phyloP scores from a whole-genome alignment of 1,140 invertebrate genomes.

The Elymnias hypermnestra region DNA sequence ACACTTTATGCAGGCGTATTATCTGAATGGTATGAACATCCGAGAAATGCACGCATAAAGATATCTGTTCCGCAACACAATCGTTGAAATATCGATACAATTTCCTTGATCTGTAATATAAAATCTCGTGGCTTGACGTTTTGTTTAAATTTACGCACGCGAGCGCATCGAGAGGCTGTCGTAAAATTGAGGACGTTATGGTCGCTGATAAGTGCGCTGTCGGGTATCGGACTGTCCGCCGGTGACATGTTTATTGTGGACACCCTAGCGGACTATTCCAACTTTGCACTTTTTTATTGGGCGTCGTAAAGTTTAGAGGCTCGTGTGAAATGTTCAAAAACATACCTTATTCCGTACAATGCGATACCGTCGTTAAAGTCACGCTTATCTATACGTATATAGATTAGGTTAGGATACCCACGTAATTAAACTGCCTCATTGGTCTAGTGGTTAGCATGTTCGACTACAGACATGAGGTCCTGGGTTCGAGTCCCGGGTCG shows the following conservation, averaged over 20 bases:
- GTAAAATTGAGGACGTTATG: conserved; percentile 71
- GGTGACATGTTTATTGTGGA: conserved; percentile 64
- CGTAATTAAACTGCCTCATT: no score
- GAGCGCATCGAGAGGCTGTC: conserved; percentile 53
- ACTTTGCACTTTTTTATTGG: conserved; percentile 41
- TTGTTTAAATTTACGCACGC: conserved; percentile 63
- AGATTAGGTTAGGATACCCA: no score
- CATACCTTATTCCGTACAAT: conserved; percentile 7
- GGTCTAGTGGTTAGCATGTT: no score
- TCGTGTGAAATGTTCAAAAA: conserved; percentile 8
- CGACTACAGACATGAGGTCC: no score
- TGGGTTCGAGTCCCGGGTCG: no score
- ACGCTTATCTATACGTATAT: no score
- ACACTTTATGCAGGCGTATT: conserved; percentile 40
- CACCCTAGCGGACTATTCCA: conserved; percentile 54
- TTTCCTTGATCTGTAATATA: conserved; percentile 71
- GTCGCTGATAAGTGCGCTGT: conserved; percentile 64
- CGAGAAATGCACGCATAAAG: conserved; percentile 52
- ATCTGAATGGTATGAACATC: conserved; percentile 42
- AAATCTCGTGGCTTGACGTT: conserved; percentile 62
- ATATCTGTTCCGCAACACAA: conserved; percentile 59
- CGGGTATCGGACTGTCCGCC: conserved; percentile 50
- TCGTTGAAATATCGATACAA: conserved; percentile 69
- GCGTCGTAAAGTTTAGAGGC: conserved; percentile 29
- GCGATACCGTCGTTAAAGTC: no score